These are phyloP conservation scores for Apodemia zela DNA, from an alignment of 2,888 invertebrate species.

Conservation along the genomic window DNA sequence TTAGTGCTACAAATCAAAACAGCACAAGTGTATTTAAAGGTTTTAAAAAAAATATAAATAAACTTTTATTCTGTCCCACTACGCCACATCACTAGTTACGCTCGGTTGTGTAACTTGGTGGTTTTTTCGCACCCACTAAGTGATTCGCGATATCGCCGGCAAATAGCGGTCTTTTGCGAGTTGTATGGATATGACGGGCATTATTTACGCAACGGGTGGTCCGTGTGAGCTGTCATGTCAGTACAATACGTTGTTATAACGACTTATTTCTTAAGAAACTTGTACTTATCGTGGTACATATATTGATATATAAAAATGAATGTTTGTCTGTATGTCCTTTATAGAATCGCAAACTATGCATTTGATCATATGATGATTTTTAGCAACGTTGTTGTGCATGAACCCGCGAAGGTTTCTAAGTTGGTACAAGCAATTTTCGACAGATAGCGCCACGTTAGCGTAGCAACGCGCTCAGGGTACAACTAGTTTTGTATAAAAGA, in stretches of 20 bases:
- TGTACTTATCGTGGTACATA: not conserved
- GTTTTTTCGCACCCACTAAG: slow-evolving; percentile 19
- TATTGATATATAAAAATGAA: too few species aligned
- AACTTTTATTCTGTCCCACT: not conserved
- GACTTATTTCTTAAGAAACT: not conserved
- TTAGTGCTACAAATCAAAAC: too few species aligned
- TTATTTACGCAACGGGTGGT: slow-evolving; percentile 18
- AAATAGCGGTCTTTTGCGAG: slow-evolving; percentile 11
- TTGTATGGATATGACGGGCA: slow-evolving; percentile 11
- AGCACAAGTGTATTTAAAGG: too few species aligned
- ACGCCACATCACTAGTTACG: slow-evolving; percentile 4
- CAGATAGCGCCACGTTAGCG: too few species aligned
- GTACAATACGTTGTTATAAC: slow-evolving; percentile 1
- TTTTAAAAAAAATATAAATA: not conserved
- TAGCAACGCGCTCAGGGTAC: too few species aligned
- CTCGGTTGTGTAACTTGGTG: slow-evolving; percentile 9
- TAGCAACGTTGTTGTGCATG: too few species aligned
- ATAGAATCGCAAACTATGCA: too few species aligned
- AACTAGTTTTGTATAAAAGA: too few species aligned
- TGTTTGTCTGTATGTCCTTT: too few species aligned
- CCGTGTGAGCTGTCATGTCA: slow-evolving; percentile 3
- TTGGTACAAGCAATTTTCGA: too few species aligned
- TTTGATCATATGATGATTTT: too few species aligned
- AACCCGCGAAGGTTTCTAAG: too few species aligned
- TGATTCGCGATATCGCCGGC: slow-evolving; percentile 21